These are phyloP conservation scores for Chironomus tentans DNA, from an alignment of 2,888 invertebrate genomes.

Conservation along the genomic window DNA sequence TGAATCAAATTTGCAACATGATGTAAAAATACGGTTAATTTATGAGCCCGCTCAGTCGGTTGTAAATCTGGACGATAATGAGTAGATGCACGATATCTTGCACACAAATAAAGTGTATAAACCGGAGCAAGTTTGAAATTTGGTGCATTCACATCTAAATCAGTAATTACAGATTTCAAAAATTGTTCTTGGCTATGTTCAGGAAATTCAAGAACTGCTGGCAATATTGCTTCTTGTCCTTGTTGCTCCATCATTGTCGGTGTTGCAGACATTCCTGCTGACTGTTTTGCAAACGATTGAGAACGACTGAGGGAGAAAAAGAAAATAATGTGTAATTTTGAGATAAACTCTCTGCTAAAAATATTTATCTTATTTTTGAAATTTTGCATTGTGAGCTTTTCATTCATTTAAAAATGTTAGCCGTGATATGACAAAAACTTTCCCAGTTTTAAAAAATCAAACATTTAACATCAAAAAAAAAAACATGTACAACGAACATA, in stretches of 20 bases:
- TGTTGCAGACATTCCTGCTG: conserved; percentile 19
- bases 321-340: too few species aligned
- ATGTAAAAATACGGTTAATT: conserved; percentile 79
- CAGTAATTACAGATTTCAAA: conserved; percentile 75
- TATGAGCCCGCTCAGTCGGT: conserved; percentile 84
- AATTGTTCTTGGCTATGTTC: conserved; percentile 92
- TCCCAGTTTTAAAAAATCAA: neutral
- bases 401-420: too few species aligned
- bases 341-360: too few species aligned
- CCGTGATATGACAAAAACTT: neutral
- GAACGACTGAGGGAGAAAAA: conserved; percentile 1
- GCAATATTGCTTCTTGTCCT: conserved; percentile 82
- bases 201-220: conserved; percentile 89
- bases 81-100: conserved; percentile 85
- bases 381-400: too few species aligned
- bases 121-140: conserved; percentile 95
- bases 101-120: conserved; percentile 91
- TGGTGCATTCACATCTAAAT: conserved; percentile 78
- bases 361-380: too few species aligned
- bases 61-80: conserved; percentile 88
- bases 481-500: neutral
- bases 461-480: neutral
- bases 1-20: conserved; percentile 84
- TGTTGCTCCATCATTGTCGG: conserved; percentile 39
- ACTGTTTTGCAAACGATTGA: conserved; percentile 15